Conservation (phyloP, 2,797 vertebrate species). For the Craterocephalus amniculus region DNA sequence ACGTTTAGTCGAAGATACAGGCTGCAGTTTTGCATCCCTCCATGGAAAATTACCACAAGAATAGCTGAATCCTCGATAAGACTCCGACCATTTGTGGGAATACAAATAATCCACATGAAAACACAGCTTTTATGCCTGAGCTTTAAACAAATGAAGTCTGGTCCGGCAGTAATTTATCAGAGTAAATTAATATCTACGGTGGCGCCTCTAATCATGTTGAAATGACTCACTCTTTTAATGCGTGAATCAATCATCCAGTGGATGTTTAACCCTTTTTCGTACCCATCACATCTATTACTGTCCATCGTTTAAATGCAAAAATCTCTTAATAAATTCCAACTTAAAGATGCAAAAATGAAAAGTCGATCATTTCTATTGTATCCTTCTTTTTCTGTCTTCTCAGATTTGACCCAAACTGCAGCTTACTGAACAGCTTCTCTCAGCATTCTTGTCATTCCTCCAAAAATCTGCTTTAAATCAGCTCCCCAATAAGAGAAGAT, state of each 20-base stretch:
- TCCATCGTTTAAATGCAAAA: slow-evolving; percentile 29
- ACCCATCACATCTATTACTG: slow-evolving; percentile 23
- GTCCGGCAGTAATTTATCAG: neutral
- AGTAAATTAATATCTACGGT: slow-evolving; percentile 26
- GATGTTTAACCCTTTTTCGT: slow-evolving; percentile 1
- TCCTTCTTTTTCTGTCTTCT: neutral
- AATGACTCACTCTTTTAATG: slow-evolving; percentile 3
- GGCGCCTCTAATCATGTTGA: slow-evolving; percentile 18
- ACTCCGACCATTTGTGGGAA: neutral
- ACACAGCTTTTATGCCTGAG: neutral
- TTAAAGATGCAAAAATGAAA: slow-evolving; percentile 10
- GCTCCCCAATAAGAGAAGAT: slow-evolving; percentile 24
- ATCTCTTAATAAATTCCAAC: neutral
- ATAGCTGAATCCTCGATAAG: neutral
- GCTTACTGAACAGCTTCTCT: slow-evolving; percentile 29
- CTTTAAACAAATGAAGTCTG: neutral
- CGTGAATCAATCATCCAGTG: slow-evolving; percentile 19
- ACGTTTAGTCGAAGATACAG: too few species aligned
- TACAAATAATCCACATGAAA: too few species aligned
- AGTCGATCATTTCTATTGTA: neutral
- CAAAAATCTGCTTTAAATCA: slow-evolving; percentile 50
- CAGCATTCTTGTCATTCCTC: slow-evolving; percentile 23
- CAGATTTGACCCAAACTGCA: neutral
- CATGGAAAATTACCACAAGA: neutral
- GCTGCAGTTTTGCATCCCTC: neutral